A percentile compares a stretch with the other conserved stretches of the same genome.
These are phyloP conservation scores for Uria aalge DNA, from an alignment of 2,113 vertebrate species.

Conservation along the genomic window DNA sequence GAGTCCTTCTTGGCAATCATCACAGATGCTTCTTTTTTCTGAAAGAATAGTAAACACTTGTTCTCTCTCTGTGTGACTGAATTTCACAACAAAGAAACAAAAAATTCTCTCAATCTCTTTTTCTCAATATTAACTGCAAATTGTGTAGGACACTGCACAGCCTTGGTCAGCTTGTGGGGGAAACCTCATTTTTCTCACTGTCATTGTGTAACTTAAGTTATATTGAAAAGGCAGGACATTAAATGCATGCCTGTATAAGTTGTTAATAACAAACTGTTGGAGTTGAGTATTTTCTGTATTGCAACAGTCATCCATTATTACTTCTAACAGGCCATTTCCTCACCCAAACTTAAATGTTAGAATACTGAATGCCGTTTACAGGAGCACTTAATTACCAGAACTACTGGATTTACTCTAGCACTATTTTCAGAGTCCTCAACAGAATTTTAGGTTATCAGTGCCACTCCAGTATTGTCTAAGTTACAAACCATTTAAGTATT, in stretches of 20 bases:
- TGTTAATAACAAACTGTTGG: neutral
- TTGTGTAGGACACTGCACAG: neutral
- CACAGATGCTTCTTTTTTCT: conserved; percentile 9
- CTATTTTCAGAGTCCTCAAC: neutral
- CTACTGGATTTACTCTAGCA: neutral
- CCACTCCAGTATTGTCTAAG: neutral
- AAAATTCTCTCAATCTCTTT: neutral
- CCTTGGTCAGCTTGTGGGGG: neutral
- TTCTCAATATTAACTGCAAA: neutral
- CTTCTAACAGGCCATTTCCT: neutral
- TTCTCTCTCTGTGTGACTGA: conserved; percentile 21
- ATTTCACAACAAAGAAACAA: conserved; percentile 3
- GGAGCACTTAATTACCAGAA: neutral
- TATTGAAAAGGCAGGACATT: neutral
- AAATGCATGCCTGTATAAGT: neutral
- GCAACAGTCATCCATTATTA: neutral
- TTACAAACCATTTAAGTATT: neutral
- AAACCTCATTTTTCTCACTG: neutral
- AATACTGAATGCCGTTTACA: neutral
- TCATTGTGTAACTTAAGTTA: neutral
- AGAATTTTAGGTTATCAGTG: neutral
- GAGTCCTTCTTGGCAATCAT: conserved; percentile 4
- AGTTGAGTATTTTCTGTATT: neutral
- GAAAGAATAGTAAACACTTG: conserved; percentile 41
- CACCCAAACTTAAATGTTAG: neutral